These are phyloP conservation scores for Antheraea pernyi DNA, from an alignment of 1,140 invertebrate species.

Conservation along the genomic window DNA sequence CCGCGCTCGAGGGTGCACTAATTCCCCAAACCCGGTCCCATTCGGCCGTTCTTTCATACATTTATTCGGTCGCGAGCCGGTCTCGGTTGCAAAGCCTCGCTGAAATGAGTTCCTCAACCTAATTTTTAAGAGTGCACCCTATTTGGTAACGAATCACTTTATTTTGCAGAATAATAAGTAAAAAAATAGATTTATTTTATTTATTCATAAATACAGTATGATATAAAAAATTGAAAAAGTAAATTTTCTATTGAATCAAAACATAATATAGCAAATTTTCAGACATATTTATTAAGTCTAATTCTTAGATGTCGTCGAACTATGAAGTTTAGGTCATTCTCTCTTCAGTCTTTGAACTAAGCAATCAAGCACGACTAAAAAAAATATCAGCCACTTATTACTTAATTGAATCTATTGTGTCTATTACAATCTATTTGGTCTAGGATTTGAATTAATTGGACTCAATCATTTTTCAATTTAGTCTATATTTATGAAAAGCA, in stretches of 20 bases:
- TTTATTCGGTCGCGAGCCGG: slow-evolving; percentile 4
- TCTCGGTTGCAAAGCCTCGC: not conserved
- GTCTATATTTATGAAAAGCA: too few relatives aligned
- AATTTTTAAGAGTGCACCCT: not conserved
- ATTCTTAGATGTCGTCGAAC: too few relatives aligned
- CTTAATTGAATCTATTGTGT: not conserved
- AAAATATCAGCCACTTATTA: not conserved
- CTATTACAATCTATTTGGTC: not conserved
- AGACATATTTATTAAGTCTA: too few relatives aligned
- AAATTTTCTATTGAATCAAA: too few relatives aligned
- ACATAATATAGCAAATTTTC: too few relatives aligned
- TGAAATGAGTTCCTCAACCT: not conserved
- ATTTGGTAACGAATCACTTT: not conserved
- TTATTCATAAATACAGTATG: too few relatives aligned
- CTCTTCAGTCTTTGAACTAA: not conserved
- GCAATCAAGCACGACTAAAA: not conserved
- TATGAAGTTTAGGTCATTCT: too few relatives aligned
- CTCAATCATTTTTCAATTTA: too few relatives aligned
- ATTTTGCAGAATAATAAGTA: not conserved
- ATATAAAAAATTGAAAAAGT: too few relatives aligned
- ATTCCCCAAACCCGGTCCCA: slow-evolving; percentile 12
- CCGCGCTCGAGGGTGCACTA: slow-evolving; percentile 11
- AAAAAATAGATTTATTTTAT: not conserved
- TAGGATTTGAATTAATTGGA: too few relatives aligned
- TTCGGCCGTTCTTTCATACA: slow-evolving; percentile 7